Evolutionary conservation across 30 jellyfish, hydroid and myxozoan species (phyloP).

Genomic region (Turritopsis rubra): DNA sequence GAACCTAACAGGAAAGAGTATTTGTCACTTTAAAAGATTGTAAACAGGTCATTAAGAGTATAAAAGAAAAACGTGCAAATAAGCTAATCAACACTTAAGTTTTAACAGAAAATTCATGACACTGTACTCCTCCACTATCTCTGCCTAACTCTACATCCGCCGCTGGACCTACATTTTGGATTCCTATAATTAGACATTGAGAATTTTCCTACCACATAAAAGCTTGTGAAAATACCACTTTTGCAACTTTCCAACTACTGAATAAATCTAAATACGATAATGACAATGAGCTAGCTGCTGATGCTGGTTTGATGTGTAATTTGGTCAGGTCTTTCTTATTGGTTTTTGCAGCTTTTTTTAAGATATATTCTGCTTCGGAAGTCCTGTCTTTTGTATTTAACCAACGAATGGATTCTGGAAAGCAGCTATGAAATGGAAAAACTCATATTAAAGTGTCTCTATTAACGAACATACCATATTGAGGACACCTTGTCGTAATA

Average conservation of each 20-base stretch:
- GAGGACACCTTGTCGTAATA: no score
- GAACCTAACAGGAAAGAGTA: no score
- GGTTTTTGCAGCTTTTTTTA: slow-evolving; percentile 9
- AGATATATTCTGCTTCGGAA: background rate
- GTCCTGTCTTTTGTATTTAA: slow-evolving; percentile 16
- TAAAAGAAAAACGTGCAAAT: no score
- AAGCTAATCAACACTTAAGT: no score
- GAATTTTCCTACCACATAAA: background rate
- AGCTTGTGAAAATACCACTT: background rate
- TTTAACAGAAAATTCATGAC: no score
- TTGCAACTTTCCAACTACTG: background rate
- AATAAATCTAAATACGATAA: slow-evolving; percentile 8
- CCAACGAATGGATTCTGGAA: slow-evolving; percentile 27
- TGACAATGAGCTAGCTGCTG: background rate
- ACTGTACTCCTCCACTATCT: no score
- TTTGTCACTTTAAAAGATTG: no score
- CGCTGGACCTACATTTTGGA: background rate
- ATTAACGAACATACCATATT: no score
- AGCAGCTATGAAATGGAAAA: background rate
- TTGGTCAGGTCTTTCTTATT: background rate
- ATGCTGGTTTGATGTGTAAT: background rate
- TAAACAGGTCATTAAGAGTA: no score
- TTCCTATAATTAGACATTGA: background rate
- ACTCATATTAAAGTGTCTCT: background rate
- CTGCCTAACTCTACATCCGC: no score